phyloP scores from a whole-genome alignment of 2,888 invertebrate genomes.

The Netelia melanura region DNA sequence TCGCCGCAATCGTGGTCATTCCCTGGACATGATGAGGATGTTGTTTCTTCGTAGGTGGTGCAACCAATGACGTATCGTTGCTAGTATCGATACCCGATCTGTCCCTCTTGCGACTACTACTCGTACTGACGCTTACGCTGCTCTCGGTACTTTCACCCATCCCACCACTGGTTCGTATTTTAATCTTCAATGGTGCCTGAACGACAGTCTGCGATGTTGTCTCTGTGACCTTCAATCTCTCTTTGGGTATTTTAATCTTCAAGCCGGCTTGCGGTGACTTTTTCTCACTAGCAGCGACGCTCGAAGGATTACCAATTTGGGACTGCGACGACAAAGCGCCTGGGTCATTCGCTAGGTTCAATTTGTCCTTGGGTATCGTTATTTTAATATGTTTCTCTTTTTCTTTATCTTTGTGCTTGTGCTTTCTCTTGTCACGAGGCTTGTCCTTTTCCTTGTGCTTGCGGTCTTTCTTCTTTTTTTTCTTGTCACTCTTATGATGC shows the following conservation, averaged over 20 bases:
- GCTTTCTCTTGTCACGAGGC: constrained; percentile 90
- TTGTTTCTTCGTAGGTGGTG: constrained; percentile 65
- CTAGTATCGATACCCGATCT: constrained; percentile 46
- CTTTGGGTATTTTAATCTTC: constrained; percentile 94
- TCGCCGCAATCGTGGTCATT: neutral
- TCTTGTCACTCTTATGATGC: constrained; percentile 88
- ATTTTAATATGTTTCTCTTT: constrained; percentile 89
- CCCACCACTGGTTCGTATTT: constrained; percentile 88
- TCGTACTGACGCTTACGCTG: constrained; percentile 56
- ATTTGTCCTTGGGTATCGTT: constrained; percentile 88
- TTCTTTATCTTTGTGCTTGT: constrained; percentile 90
- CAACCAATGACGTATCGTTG: constrained; percentile 29
- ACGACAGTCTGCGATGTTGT: constrained; percentile 79
- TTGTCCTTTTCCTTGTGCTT: constrained; percentile 74
- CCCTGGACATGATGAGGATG: constrained; percentile 54
- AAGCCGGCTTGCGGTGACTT: constrained; percentile 85
- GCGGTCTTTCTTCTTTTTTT: constrained; percentile 91
- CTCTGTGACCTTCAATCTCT: constrained; percentile 87
- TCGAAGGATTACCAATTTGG: constrained; percentile 6
- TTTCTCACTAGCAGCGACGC: constrained; percentile 69
- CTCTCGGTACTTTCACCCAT: constrained; percentile 68
- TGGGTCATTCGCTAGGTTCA: constrained; percentile 82
- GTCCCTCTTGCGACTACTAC: constrained; percentile 59
- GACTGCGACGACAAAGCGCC: constrained; percentile 64
- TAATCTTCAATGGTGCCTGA: constrained; percentile 88